Conservation (phyloP, 1,140 invertebrate species). For the Odontomachus brunneus region DNA sequence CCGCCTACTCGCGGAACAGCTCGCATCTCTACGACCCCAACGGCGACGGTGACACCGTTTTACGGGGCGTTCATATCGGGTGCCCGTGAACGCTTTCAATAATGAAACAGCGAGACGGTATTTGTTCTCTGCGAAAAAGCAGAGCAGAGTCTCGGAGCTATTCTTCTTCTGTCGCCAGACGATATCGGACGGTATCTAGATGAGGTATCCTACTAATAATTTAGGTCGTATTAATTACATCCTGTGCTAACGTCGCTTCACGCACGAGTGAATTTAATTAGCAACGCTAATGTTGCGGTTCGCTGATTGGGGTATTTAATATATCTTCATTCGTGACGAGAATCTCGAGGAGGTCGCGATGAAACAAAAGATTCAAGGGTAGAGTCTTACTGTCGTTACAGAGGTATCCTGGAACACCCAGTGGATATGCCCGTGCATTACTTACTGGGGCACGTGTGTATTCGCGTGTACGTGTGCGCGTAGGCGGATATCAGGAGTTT, state of each 20-base stretch:
- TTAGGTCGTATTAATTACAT: no score
- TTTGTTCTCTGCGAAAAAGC: neutral
- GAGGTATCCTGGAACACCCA: neutral
- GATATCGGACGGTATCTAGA: no score
- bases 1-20: conserved; percentile 41
- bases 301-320: neutral
- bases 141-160: neutral
- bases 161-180: neutral
- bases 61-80: conserved; percentile 35
- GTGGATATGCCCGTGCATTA: conserved; percentile 9
- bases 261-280: no score
- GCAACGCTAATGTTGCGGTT: no score
- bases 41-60: conserved; percentile 51
- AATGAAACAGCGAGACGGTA: neutral
- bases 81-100: neutral
- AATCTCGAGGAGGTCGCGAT: neutral
- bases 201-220: no score
- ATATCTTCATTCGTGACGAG: no score
- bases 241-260: no score
- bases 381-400: neutral
- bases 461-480: neutral
- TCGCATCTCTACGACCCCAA: conserved; percentile 47
- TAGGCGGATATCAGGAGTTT: conserved; percentile 43
- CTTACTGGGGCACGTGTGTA: neutral
- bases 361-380: no score